Conservation (phyloP, 1,140 invertebrate genomes). For the Drosophila lacertosa region DNA sequence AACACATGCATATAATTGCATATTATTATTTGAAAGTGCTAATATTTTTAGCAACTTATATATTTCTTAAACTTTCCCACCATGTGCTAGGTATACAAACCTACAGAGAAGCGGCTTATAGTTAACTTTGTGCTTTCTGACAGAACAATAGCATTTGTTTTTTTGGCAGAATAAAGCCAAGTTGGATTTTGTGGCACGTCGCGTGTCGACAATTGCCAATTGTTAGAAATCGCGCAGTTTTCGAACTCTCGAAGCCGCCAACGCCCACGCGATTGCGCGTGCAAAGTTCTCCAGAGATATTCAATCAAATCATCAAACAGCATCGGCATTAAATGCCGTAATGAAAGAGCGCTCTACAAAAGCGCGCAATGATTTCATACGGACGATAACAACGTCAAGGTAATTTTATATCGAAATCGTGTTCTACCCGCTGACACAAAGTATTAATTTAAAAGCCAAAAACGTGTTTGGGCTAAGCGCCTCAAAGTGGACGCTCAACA, state of each 20-base stretch:
- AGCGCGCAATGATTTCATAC: slow-evolving; percentile 72
- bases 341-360: slow-evolving; percentile 61
- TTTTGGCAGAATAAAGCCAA: background rate
- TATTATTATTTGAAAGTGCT: no score
- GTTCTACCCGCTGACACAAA: slow-evolving; percentile 67
- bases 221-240: slow-evolving; percentile 23
- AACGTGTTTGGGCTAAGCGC: slow-evolving; percentile 77
- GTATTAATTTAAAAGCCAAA: slow-evolving; percentile 78
- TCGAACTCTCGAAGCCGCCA: slow-evolving; percentile 10
- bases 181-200: slow-evolving; percentile 4
- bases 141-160: background rate
- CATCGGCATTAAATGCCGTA: slow-evolving; percentile 30
- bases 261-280: slow-evolving; percentile 33
- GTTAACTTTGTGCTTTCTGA: no score
- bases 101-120: no score
- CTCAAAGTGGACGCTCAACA: slow-evolving; percentile 45
- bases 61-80: no score
- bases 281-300: slow-evolving; percentile 6
- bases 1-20: no score
- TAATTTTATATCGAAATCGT: slow-evolving; percentile 81
- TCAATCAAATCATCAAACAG: slow-evolving; percentile 36
- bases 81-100: no score
- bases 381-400: slow-evolving; percentile 73
- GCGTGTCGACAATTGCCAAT: slow-evolving; percentile 38
- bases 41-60: no score